phyloP scores from a whole-genome alignment of 2,888 invertebrate genomes.

The Helobdella robusta region DNA sequence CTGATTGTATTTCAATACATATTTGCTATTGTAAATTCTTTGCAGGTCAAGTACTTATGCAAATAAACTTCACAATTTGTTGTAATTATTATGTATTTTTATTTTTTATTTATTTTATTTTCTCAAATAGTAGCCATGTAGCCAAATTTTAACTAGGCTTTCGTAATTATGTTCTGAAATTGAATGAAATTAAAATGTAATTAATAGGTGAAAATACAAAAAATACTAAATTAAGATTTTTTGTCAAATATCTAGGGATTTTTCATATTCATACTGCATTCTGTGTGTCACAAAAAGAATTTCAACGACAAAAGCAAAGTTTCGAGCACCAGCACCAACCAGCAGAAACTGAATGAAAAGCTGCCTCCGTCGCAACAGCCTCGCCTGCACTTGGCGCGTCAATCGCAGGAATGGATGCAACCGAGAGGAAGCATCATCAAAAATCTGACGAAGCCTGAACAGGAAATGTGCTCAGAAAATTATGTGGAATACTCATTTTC shows the following conservation, averaged over 20 bases:
- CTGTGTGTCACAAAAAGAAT: conserved; percentile 22
- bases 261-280: conserved; percentile 31
- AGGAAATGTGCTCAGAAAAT: too few relatives aligned
- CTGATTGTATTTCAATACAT: conserved; percentile 33
- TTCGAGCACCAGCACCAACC: too few relatives aligned
- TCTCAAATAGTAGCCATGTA: background rate
- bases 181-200: too few relatives aligned
- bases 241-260: conserved; percentile 30
- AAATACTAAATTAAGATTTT: background rate
- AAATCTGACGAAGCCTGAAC: too few relatives aligned
- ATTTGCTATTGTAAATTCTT: conserved; percentile 32
- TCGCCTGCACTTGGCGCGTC: too few relatives aligned
- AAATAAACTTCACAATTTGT: background rate
- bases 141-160: background rate
- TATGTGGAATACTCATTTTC: too few relatives aligned
- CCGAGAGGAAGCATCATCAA: too few relatives aligned
- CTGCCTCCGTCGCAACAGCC: too few relatives aligned
- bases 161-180: too few relatives aligned
- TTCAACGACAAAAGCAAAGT: too few relatives aligned
- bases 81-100: background rate
- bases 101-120: background rate
- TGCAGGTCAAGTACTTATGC: conserved; percentile 30
- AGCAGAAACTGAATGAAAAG: too few relatives aligned
- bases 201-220: background rate
- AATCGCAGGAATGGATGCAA: too few relatives aligned